Evolutionary conservation across 2,888 invertebrate species (phyloP).

Genomic region (Ennomos quercinarius): DNA sequence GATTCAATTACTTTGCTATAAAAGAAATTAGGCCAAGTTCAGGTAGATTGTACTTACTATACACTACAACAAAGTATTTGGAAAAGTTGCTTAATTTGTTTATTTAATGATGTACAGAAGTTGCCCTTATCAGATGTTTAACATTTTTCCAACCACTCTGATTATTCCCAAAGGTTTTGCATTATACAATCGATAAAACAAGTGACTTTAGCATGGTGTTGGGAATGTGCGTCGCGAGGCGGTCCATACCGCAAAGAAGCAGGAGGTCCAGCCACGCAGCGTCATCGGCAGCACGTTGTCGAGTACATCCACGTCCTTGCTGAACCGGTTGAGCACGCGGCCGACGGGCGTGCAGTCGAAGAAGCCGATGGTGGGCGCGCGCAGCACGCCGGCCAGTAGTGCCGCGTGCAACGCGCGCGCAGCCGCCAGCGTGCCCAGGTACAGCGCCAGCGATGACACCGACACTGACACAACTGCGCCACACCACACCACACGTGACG

Average conservation of each 20-base stretch:
- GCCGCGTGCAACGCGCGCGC: constrained; percentile 87
- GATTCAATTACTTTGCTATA: too few species aligned
- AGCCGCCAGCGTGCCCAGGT: constrained; percentile 87
- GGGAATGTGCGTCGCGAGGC: neutral
- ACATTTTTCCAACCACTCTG: too few species aligned
- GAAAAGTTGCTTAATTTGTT: too few species aligned
- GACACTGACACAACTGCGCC: constrained; percentile 87
- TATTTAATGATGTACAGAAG: too few species aligned
- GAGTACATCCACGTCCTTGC: constrained; percentile 90
- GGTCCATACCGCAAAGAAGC: constrained; percentile 86
- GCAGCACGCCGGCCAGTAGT: constrained; percentile 87
- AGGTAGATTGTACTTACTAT: too few species aligned
- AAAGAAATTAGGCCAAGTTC: too few species aligned
- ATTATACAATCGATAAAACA: neutral
- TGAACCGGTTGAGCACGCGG: constrained; percentile 91
- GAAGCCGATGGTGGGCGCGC: constrained; percentile 89
- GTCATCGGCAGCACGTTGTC: constrained; percentile 90
- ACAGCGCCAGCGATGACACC: constrained; percentile 88
- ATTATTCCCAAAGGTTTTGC: too few species aligned
- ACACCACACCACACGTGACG: constrained; percentile 29
- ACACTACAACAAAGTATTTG: too few species aligned
- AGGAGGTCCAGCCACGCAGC: constrained; percentile 89
- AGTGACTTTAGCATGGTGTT: neutral
- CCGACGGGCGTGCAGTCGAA: constrained; percentile 93
- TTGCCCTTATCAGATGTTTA: too few species aligned